A percentile compares a stretch with the other conserved stretches of the same genome.
These are phyloP conservation scores for Nibea albiflora DNA, from an alignment of 2,113 vertebrate genomes.

Conservation along the genomic window DNA sequence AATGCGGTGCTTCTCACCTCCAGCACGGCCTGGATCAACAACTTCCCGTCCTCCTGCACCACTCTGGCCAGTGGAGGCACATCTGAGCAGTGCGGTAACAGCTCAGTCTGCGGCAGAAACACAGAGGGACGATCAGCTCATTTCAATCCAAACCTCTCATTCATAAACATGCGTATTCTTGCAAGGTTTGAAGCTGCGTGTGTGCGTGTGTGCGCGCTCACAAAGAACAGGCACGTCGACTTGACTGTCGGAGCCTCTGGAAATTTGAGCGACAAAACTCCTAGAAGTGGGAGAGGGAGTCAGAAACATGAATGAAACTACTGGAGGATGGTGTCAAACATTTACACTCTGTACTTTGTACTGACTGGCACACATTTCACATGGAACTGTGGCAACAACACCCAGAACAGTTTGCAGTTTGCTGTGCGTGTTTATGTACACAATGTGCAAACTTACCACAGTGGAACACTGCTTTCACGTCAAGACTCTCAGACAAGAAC, in stretches of 20 bases:
- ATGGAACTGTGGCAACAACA: constrained; percentile 23
- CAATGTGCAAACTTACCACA: constrained; percentile 90
- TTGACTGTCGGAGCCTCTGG: constrained; percentile 98
- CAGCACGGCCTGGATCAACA: constrained; percentile 92
- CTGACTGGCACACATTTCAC: constrained; percentile 25
- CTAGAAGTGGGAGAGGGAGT: constrained; percentile 79
- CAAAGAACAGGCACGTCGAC: constrained; percentile 96
- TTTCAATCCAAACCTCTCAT: background rate
- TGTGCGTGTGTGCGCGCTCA: constrained; percentile 81
- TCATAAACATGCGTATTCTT: background rate
- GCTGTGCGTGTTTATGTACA: constrained; percentile 26
- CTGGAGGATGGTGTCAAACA: constrained; percentile 40
- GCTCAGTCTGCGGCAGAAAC: constrained; percentile 88
- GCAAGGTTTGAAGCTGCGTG: constrained; percentile 36
- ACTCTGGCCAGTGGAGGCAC: constrained; percentile 91
- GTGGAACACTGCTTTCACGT: constrained; percentile 97
- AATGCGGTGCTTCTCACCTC: constrained; percentile 86
- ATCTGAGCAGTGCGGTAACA: constrained; percentile 94
- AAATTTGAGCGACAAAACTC: constrained; percentile 97
- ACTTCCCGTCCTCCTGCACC: constrained; percentile 92
- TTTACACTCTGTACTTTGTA: constrained; percentile 40
- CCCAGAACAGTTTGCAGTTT: constrained; percentile 1
- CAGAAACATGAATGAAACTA: constrained; percentile 42
- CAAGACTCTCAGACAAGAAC: constrained; percentile 95
- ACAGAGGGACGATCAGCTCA: constrained; percentile 18